Conservation (phyloP, 1,140 invertebrate species). For the Magallana angulata region DNA sequence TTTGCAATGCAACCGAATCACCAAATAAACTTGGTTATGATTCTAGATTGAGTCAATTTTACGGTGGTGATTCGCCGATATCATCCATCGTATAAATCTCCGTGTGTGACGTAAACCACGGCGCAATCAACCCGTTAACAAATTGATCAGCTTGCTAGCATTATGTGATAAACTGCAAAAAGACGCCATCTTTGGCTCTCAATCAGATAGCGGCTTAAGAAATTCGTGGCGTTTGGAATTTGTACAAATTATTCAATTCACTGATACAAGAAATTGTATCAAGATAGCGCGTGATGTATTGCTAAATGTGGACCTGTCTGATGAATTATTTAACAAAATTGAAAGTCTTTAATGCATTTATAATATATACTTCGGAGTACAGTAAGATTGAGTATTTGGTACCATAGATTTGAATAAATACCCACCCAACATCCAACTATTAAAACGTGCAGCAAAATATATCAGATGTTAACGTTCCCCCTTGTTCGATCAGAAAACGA, state of each 20-base stretch:
- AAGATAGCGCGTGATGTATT: background rate
- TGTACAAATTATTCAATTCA: background rate
- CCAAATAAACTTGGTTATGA: background rate
- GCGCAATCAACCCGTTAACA: background rate
- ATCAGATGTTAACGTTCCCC: background rate
- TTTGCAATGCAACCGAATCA: background rate
- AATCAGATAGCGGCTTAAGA: background rate
- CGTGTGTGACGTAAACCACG: background rate
- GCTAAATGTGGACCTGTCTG: background rate
- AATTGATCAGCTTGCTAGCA: background rate
- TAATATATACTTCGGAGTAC: background rate
- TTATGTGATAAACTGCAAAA: background rate
- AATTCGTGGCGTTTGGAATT: background rate
- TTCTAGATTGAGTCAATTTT: background rate
- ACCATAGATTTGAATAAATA: background rate
- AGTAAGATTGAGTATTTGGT: background rate
- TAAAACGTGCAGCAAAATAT: background rate
- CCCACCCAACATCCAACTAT: background rate
- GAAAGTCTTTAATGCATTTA: background rate
- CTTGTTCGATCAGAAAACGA: background rate
- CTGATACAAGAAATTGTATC: background rate
- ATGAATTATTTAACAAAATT: background rate
- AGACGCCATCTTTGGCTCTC: background rate
- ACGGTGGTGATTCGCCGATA: background rate
- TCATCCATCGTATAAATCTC: constrained; percentile 6